Evolutionary conservation across 2,113 vertebrate genomes (phyloP).

Genomic region (Orycteropus afer): DNA sequence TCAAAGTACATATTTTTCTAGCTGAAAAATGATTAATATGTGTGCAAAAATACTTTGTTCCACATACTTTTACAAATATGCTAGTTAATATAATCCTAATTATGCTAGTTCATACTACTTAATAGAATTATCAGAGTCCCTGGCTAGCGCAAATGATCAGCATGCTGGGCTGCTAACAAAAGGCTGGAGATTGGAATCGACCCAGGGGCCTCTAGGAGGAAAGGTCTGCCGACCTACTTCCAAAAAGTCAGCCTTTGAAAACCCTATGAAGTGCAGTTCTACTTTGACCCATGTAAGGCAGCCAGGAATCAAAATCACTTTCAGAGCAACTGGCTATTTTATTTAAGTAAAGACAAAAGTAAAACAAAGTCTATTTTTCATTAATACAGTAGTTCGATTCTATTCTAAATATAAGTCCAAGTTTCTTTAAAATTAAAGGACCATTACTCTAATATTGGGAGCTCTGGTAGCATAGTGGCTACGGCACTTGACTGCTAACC

Average conservation of each 20-base stretch:
- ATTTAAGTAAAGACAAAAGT: background rate
- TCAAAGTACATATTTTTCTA: background rate
- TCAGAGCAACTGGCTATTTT: background rate
- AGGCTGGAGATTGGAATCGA: background rate
- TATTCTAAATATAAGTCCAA: slow-evolving; percentile 5
- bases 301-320: background rate
- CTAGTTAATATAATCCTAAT: background rate
- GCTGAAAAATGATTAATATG: background rate
- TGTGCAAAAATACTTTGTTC: background rate
- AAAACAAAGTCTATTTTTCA: slow-evolving; percentile 10
- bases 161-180: background rate
- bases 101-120: background rate
- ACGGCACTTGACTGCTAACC: too few relatives aligned
- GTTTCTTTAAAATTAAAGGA: background rate
- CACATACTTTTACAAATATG: background rate
- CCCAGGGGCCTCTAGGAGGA: too few relatives aligned
- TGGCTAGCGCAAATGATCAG: too few relatives aligned
- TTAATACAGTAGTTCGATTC: background rate
- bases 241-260: background rate
- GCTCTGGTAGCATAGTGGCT: too few relatives aligned
- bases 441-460: background rate
- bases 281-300: background rate
- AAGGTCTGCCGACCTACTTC: too few relatives aligned
- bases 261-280: background rate
- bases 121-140: too few relatives aligned